These are phyloP conservation scores for Anhinga rufa DNA, from an alignment of 2,113 vertebrate genomes.

Conservation along the genomic window DNA sequence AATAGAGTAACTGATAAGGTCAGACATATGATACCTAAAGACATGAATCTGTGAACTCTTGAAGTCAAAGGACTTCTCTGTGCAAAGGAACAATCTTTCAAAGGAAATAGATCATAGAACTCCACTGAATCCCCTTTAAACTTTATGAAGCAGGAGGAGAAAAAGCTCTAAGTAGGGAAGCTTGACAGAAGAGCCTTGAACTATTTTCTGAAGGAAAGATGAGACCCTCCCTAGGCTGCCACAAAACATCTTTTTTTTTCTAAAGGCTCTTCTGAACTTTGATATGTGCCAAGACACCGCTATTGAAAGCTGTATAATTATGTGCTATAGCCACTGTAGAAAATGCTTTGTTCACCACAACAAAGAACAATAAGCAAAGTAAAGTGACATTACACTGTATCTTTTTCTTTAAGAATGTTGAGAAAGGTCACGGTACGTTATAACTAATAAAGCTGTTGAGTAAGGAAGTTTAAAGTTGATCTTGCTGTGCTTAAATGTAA, in stretches of 20 bases:
- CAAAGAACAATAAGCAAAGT: slow-evolving; percentile 86
- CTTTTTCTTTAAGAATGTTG: slow-evolving; percentile 85
- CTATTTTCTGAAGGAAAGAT: slow-evolving; percentile 93
- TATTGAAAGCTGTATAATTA: slow-evolving; percentile 87
- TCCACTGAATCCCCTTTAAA: slow-evolving; percentile 92
- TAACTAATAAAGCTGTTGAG: slow-evolving; percentile 83
- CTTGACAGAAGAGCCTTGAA: slow-evolving; percentile 95
- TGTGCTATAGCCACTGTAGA: slow-evolving; percentile 82
- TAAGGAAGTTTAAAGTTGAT: slow-evolving; percentile 81
- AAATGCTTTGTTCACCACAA: slow-evolving; percentile 84
- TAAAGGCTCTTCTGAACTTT: slow-evolving; percentile 87
- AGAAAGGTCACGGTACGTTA: slow-evolving; percentile 76
- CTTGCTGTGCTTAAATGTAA: slow-evolving; percentile 76
- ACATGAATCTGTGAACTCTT: slow-evolving; percentile 88
- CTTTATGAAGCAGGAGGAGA: slow-evolving; percentile 87
- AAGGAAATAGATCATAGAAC: slow-evolving; percentile 87
- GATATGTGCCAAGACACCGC: slow-evolving; percentile 84
- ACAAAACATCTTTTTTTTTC: slow-evolving; percentile 92
- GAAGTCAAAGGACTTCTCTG: slow-evolving; percentile 85
- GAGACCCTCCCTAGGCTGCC: slow-evolving; percentile 92
- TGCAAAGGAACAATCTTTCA: slow-evolving; percentile 84
- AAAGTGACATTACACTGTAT: slow-evolving; percentile 81
- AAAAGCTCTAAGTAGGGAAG: slow-evolving; percentile 85
- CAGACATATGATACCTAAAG: slow-evolving; percentile 89
- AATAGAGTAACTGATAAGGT: slow-evolving; percentile 94